A percentile compares a stretch with the other conserved stretches of the same genome.
These are phyloP conservation scores for Diogma glabrata DNA, from an alignment of 2,888 invertebrate genomes.

Conservation along the genomic window DNA sequence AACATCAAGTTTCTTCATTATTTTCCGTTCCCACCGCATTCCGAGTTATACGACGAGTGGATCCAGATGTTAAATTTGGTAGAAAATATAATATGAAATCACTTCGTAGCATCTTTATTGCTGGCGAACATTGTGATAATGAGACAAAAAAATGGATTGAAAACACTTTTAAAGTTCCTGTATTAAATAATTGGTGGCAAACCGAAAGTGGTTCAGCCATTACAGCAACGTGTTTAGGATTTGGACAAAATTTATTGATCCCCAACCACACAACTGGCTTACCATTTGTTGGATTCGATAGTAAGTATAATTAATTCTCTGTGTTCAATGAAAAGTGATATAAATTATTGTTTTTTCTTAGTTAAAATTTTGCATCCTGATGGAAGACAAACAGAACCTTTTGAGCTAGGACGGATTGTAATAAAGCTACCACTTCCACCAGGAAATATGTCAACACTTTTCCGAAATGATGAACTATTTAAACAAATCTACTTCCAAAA, in stretches of 20 bases:
- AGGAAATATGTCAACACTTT: conserved; percentile 74
- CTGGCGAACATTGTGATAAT: conserved; percentile 88
- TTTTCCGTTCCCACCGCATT: conserved; percentile 89
- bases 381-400: conserved; percentile 52
- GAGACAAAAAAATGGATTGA: conserved; percentile 76
- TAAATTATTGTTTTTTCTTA: conserved; percentile 28
- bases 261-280: conserved; percentile 71
- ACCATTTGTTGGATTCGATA: conserved; percentile 79
- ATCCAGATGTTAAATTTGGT: conserved; percentile 58
- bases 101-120: conserved; percentile 63
- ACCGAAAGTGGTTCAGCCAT: conserved; percentile 90
- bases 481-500: conserved; percentile 69
- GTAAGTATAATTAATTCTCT: conserved; percentile 39
- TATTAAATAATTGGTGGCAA: conserved; percentile 95
- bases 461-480: conserved; percentile 68
- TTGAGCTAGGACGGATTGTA: conserved; percentile 74
- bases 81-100: conserved; percentile 59
- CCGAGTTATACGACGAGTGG: conserved; percentile 70
- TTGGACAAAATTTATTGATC: conserved; percentile 56
- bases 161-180: conserved; percentile 56
- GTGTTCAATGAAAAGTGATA: no score
- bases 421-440: conserved; percentile 81
- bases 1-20: conserved; percentile 72
- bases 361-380: conserved; percentile 56
- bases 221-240: conserved; percentile 71